phyloP scores from a whole-genome alignment of 92 coral and sea anemone species.

The Metridium senile region DNA sequence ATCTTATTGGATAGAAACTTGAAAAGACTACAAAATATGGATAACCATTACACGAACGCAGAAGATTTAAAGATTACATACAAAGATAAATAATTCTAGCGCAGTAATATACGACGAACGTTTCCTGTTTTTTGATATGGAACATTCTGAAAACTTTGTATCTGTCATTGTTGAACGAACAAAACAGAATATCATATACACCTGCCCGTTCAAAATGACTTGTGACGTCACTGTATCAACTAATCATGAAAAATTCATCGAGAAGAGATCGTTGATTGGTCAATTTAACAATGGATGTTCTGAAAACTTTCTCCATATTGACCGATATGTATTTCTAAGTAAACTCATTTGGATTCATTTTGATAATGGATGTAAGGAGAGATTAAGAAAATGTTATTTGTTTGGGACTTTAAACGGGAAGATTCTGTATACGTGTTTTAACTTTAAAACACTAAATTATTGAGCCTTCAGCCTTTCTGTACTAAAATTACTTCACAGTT shows the following conservation, averaged over 20 bases:
- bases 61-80: too few relatives aligned
- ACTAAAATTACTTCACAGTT: too few relatives aligned
- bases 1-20: neutral
- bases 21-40: neutral
- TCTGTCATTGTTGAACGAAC: neutral
- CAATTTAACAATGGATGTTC: neutral
- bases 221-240: conserved; percentile 21
- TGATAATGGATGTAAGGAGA: too few relatives aligned
- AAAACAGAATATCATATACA: conserved; percentile 10
- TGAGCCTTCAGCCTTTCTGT: too few relatives aligned
- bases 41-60: neutral
- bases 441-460: too few relatives aligned
- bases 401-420: too few relatives aligned
- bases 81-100: too few relatives aligned
- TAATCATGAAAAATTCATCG: conserved; percentile 19
- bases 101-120: too few relatives aligned
- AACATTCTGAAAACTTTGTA: too few relatives aligned
- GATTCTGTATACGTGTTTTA: too few relatives aligned
- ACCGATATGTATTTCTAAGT: conserved; percentile 26
- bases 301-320: conserved; percentile 13
- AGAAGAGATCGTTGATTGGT: conserved; percentile 3
- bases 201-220: conserved; percentile 7
- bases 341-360: conserved; percentile 1
- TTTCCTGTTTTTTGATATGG: too few relatives aligned
- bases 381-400: too few relatives aligned